Evolutionary conservation across 1,140 invertebrate species (phyloP).

Genomic region (Trichoplusia ni): DNA sequence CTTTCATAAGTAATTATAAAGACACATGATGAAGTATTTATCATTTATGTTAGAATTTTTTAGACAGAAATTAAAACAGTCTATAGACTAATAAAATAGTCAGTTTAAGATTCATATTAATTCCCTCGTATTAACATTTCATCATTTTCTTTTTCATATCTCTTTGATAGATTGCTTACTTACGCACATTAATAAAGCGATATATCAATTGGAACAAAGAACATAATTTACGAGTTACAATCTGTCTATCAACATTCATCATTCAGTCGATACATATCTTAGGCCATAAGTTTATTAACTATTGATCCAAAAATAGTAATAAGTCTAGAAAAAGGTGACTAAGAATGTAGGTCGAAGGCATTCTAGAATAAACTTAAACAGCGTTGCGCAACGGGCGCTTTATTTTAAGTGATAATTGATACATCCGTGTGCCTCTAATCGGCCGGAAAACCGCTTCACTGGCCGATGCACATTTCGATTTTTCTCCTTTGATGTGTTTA

Average conservation of each 20-base stretch:
- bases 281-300: no score
- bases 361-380: slow-evolving; percentile 20
- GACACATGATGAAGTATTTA: not conserved
- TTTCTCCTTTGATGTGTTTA: slow-evolving; percentile 81
- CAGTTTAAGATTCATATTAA: not conserved
- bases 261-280: no score
- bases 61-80: no score
- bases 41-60: not conserved
- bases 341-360: no score
- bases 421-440: slow-evolving; percentile 68
- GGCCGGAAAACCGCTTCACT: slow-evolving; percentile 75
- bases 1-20: slow-evolving; percentile 17
- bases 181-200: no score
- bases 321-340: no score
- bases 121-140: not conserved
- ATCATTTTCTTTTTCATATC: not conserved
- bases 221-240: not conserved
- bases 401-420: slow-evolving; percentile 70
- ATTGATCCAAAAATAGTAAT: no score
- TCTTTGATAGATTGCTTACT: not conserved
- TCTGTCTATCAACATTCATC: no score
- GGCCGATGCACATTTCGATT: slow-evolving; percentile 76
- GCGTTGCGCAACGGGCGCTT: slow-evolving; percentile 33
- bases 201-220: no score
- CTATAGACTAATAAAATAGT: not conserved